These are phyloP conservation scores for Saguinus imperator DNA, from an alignment of 2,113 vertebrate species.

Conservation along the genomic window DNA sequence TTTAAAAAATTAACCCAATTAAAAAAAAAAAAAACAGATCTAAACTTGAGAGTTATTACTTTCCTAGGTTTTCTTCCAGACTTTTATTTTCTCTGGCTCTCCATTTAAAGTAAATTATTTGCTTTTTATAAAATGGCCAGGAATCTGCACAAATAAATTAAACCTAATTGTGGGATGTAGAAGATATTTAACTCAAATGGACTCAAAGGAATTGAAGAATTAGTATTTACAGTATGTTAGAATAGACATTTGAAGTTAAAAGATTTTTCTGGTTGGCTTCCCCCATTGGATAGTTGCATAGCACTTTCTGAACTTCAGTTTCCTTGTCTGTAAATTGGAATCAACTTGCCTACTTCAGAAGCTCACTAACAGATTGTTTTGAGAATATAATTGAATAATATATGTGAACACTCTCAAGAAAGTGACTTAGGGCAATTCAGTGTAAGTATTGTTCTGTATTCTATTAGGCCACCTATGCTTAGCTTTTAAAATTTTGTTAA, in stretches of 20 bases:
- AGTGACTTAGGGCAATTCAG: background rate
- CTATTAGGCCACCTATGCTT: background rate
- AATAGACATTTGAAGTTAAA: background rate
- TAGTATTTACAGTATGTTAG: background rate
- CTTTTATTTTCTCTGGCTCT: constrained; percentile 29
- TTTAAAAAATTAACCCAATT: constrained; percentile 5
- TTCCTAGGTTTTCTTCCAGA: constrained; percentile 13
- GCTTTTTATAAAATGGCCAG: constrained; percentile 38
- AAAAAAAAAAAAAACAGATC: background rate
- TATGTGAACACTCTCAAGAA: background rate
- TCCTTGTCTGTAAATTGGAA: constrained; percentile 61
- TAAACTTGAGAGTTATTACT: background rate
- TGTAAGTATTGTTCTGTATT: background rate
- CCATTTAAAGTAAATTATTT: constrained; percentile 48
- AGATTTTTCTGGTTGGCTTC: background rate
- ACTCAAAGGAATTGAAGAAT: constrained; percentile 6
- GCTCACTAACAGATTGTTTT: background rate
- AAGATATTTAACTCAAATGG: constrained; percentile 40
- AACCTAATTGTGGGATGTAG: constrained; percentile 38
- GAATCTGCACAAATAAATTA: constrained; percentile 41
- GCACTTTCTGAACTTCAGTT: constrained; percentile 62
- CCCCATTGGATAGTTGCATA: background rate
- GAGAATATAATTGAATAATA: constrained; percentile 24
- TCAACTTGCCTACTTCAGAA: constrained; percentile 8
- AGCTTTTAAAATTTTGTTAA: constrained; percentile 39